Conservation (phyloP, 1,140 invertebrate genomes). For the Zaprionus taronus region DNA sequence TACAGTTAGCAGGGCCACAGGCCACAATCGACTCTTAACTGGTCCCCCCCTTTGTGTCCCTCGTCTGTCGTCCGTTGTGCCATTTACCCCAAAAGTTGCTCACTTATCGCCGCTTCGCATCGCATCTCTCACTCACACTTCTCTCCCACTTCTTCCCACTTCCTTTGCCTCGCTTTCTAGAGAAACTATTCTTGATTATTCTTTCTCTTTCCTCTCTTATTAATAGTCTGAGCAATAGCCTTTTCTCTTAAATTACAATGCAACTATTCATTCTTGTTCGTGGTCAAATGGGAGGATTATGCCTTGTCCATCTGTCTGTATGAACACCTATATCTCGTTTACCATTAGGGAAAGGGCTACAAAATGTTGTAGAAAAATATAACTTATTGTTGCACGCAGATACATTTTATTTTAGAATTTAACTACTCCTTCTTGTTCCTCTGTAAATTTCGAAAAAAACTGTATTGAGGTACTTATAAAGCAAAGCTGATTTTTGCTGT, state of each 20-base stretch:
- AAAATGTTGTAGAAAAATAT: neutral
- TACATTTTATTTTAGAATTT: neutral
- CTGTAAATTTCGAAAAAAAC: neutral
- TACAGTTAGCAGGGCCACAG: constrained; percentile 5
- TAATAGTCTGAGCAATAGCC: neutral
- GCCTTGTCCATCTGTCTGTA: neutral
- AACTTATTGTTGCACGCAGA: neutral
- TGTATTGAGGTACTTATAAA: no score
- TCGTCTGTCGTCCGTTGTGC: constrained; percentile 7
- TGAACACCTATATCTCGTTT: neutral
- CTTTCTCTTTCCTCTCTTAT: neutral
- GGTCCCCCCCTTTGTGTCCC: constrained; percentile 26
- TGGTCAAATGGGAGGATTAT: no score
- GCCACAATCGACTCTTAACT: constrained; percentile 14
- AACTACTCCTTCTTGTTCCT: neutral
- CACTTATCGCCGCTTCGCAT: constrained; percentile 15
- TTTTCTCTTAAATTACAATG: no score
- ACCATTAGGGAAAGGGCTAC: neutral
- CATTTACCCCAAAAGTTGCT: constrained; percentile 69
- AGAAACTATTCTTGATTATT: neutral
- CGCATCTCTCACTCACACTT: neutral
- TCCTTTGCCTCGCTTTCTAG: neutral
- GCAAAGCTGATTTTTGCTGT: no score
- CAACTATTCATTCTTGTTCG: no score
- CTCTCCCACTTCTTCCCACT: neutral